Conservation (phyloP, 1,140 invertebrate species). For the Brachionus sp. region DNA sequence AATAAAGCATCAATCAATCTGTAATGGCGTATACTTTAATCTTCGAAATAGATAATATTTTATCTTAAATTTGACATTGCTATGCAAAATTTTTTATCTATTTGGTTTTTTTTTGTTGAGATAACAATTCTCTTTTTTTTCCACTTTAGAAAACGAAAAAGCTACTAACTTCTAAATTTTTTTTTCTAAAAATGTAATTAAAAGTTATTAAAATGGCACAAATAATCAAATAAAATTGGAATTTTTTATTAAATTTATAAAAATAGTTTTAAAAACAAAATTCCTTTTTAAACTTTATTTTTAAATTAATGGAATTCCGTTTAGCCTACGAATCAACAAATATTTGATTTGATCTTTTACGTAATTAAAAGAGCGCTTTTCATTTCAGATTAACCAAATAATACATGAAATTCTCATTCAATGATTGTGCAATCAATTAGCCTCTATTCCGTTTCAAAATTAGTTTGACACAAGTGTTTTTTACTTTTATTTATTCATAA, state of each 20-base stretch:
- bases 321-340: background rate
- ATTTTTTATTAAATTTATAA: slow-evolving; percentile 2
- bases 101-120: background rate
- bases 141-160: background rate
- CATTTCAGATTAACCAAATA: background rate
- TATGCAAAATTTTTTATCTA: background rate
- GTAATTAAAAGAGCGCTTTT: background rate
- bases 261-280: background rate
- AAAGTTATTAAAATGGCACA: background rate
- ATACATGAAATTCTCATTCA: background rate
- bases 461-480: background rate
- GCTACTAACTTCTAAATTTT: background rate
- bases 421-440: background rate
- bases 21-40: background rate
- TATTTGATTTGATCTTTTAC: background rate
- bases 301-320: background rate
- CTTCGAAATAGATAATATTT: background rate
- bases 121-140: background rate
- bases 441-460: background rate
- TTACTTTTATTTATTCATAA: too few species aligned
- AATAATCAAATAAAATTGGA: background rate
- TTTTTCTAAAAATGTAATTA: too few species aligned
- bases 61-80: background rate
- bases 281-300: background rate
- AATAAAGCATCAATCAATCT: background rate